Evolutionary conservation across 1,140 invertebrate species (phyloP), one percentile per base, ranked within the genome.

Genomic region (Drosophila kohkoa): DNA sequence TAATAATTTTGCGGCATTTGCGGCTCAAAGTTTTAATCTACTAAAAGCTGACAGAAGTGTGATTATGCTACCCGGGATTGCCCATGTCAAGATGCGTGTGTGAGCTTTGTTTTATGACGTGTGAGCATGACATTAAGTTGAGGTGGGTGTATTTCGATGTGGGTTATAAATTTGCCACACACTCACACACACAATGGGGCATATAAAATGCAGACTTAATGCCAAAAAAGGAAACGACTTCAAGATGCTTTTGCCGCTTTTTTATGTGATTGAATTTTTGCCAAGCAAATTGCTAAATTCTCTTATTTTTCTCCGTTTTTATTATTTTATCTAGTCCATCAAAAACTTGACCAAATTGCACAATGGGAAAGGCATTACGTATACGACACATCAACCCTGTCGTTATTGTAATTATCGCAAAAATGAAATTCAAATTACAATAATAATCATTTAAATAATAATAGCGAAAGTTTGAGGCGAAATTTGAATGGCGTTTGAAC

Each of bases 21-120:
- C 41, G 60, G 70, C 70, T 64, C 67, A 75, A 89, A 81, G 51
- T 83, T 88, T 81, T 89, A 89, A 88, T 88, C 85, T 71, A 75
- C 83, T 83, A 81, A 89, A 88, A 89, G 81, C 85, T 60, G 76
- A 46, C 63, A 55, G 48, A 68, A 76, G 69, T 66, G 43, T 74
- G 79, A 74, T 79, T 82, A 69, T 76, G 48, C 15, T 64, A 66
- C 68, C 57, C 60, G 66, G 71, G 57, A 79, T 66, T 88, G 72
- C 51, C 58, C 15, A 48, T 38, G n/a, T 75, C 55, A 43, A 43
- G 41, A 43, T 68, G 45, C 65, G 63, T 60, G 62, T 46, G 41
- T 45, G 20, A 10, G 62, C 51, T 69, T 68, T 70, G 55, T 82
- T 87, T 82, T 79, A 87, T 88, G 79, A 80, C 75, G 67, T 78